A percentile compares a stretch with the other conserved stretches of the same genome.
Conservation (phyloP, 2,888 invertebrate genomes). For the Catocala sponsa region DNA sequence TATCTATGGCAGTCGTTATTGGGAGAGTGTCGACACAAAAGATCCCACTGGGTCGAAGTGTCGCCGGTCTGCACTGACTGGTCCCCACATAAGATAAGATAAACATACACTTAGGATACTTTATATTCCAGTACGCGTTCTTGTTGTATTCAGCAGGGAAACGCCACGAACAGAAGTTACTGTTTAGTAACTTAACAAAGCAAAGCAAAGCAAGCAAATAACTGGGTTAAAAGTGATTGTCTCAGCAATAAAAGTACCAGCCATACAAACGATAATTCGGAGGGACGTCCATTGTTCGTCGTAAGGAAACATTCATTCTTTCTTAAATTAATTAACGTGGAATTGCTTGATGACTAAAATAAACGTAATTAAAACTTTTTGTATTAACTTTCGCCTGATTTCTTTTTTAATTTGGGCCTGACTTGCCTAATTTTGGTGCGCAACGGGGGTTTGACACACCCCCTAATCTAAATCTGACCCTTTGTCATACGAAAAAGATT, state of each 20-base stretch:
- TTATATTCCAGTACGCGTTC: no score
- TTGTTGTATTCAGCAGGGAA: no score
- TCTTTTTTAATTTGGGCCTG: slow-evolving; percentile 86
- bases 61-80: no score
- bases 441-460: slow-evolving; percentile 84
- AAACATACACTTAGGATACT: no score
- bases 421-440: slow-evolving; percentile 80
- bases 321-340: slow-evolving; percentile 77
- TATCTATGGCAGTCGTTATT: no score
- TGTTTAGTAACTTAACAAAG: no score
- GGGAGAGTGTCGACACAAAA: no score
- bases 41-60: no score
- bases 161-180: no score
- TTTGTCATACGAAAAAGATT: slow-evolving; percentile 73
- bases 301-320: slow-evolving; percentile 51
- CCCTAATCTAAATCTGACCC: slow-evolving; percentile 71
- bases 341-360: slow-evolving; percentile 82
- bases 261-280: slow-evolving; percentile 30
- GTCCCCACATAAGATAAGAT: no score
- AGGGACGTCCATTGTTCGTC: slow-evolving; percentile 28
- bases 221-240: no score
- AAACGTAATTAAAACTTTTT: slow-evolving; percentile 87
- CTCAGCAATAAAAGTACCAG: slow-evolving; percentile 2
- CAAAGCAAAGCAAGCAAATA: no score
- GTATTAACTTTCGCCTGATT: slow-evolving; percentile 84